phyloP scores from a whole-genome alignment of 2,113 vertebrate genomes.

The Sinocyclocheilus anshuiensis region DNA sequence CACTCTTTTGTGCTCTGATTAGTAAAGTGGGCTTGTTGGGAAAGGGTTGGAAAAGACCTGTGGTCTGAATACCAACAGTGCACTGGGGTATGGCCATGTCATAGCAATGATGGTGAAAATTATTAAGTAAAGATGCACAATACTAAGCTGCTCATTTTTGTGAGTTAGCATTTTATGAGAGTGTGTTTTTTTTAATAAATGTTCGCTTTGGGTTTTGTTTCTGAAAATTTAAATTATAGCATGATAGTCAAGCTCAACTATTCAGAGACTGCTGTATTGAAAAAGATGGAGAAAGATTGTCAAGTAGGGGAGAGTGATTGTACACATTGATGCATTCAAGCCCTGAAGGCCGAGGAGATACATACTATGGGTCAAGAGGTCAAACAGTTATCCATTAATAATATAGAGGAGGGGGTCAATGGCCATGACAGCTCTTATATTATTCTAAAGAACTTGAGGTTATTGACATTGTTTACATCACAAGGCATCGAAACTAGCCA shows the following conservation, averaged over 20 bases:
- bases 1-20: constrained; percentile 41
- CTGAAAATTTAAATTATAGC: not conserved
- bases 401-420: not conserved
- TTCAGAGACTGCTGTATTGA: not conserved
- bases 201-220: not conserved
- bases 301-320: not conserved
- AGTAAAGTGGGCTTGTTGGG: constrained; percentile 8
- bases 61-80: constrained; percentile 16
- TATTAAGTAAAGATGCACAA: not conserved
- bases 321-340: not conserved
- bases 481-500: not conserved
- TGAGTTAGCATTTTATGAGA: not conserved
- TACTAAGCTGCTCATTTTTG: not conserved
- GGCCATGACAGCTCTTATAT: not conserved
- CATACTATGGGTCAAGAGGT: constrained; percentile 14
- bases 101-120: not conserved
- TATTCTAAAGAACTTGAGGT: not conserved
- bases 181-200: too few species aligned
- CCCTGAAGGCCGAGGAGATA: not conserved
- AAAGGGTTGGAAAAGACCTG: constrained; percentile 26
- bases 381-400: constrained; percentile 28
- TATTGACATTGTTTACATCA: not conserved
- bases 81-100: not conserved
- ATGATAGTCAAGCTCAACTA: not conserved
- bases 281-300: not conserved